These are phyloP conservation scores for Artibeus lituratus DNA, from an alignment of 2,797 vertebrate genomes.

Conservation along the genomic window DNA sequence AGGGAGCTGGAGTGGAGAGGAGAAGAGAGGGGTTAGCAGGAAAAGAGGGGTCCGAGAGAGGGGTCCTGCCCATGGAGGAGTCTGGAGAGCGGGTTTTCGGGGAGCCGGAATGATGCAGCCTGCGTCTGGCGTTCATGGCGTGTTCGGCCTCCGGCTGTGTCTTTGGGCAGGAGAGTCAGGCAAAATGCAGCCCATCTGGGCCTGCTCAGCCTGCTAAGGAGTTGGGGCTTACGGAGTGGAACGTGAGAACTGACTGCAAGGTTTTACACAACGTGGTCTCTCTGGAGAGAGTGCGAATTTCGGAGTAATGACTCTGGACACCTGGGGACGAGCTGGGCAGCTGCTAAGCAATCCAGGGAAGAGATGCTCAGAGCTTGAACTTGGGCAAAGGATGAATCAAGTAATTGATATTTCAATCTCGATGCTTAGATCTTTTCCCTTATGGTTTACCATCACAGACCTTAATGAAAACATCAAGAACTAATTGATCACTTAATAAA, in stretches of 20 bases:
- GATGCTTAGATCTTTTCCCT: not conserved
- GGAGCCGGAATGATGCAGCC: not conserved
- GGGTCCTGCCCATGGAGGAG: not conserved
- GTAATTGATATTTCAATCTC: not conserved
- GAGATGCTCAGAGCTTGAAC: not conserved
- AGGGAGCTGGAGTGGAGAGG: not conserved
- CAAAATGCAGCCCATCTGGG: not conserved
- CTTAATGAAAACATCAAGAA: constrained; percentile 17
- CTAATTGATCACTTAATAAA: constrained; percentile 26
- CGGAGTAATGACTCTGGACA: not conserved
- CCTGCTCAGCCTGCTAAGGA: not conserved
- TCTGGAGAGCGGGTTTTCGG: not conserved
- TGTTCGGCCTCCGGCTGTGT: not conserved
- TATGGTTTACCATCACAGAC: not conserved
- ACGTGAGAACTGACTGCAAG: not conserved
- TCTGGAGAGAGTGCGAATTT: not conserved
- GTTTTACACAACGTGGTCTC: not conserved
- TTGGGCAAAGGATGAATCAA: not conserved
- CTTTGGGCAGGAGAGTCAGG: not conserved
- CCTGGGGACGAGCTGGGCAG: not conserved
- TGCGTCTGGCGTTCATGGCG: not conserved
- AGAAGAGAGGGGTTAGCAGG: not conserved
- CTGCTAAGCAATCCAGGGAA: not conserved
- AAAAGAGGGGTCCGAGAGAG: not conserved
- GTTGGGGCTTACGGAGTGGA: too few relatives aligned